Evolutionary conservation across 2,797 vertebrate species (phyloP).

Genomic region (Jordanella pulchra): DNA sequence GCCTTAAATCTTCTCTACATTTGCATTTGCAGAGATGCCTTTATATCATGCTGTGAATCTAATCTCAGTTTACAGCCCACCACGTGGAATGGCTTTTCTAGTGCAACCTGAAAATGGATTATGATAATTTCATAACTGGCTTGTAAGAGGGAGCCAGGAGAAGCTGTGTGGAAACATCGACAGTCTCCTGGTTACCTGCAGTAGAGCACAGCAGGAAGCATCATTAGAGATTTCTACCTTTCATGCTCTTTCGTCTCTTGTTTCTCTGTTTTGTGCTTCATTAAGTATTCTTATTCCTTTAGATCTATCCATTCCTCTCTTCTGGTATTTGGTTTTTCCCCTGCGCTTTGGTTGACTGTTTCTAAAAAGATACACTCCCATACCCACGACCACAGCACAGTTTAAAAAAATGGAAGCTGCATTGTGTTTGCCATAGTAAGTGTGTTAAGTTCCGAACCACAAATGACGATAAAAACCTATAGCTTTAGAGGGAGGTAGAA

Average conservation of each 20-base stretch:
- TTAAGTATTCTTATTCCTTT: constrained; percentile 14
- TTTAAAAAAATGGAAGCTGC: constrained; percentile 49
- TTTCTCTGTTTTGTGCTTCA: constrained; percentile 31
- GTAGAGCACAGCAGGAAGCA: constrained; percentile 46
- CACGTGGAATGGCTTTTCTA: constrained; percentile 43
- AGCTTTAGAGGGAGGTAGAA: constrained; percentile 57
- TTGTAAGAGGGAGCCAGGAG: constrained; percentile 34
- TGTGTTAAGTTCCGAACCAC: constrained; percentile 45
- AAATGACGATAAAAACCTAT: constrained; percentile 49
- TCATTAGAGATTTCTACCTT: constrained; percentile 36
- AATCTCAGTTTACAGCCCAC: constrained; percentile 69
- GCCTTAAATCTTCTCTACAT: constrained; percentile 32
- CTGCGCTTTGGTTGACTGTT: constrained; percentile 10
- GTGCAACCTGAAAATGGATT: constrained; percentile 69
- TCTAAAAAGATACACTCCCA: constrained; percentile 4
- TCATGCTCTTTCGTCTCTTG: constrained; percentile 21
- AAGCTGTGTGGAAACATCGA: constrained; percentile 46
- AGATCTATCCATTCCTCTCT: background rate
- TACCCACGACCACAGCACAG: background rate
- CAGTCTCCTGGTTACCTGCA: constrained; percentile 36
- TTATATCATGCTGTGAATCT: constrained; percentile 61
- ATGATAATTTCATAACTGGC: constrained; percentile 65
- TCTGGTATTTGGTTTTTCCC: constrained; percentile 22
- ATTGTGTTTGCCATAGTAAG: constrained; percentile 36
- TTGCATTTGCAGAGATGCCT: constrained; percentile 43